Conservation (phyloP, 2,113 vertebrate species). For the Nothobranchius furzeri region DNA sequence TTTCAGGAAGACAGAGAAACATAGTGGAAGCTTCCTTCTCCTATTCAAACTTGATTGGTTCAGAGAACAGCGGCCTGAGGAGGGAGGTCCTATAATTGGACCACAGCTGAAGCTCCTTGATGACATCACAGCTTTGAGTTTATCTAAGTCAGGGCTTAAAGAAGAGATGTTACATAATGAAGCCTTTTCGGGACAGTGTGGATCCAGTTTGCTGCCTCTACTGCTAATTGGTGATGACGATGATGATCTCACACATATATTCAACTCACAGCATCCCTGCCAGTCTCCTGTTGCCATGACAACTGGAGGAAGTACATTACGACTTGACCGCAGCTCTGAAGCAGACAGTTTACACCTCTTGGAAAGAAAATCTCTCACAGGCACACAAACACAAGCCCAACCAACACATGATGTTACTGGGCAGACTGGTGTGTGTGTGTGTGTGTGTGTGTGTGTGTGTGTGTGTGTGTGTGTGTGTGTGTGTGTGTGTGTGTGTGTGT, state of each 20-base stretch:
- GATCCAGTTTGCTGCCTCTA: too few relatives aligned
- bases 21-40: not conserved
- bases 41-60: not conserved
- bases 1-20: not conserved
- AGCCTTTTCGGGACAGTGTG: too few relatives aligned
- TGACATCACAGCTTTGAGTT: conserved; percentile 39
- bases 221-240: not conserved
- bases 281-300: conserved; percentile 72
- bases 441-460: conserved; percentile 14
- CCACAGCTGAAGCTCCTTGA: not conserved
- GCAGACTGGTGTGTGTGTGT: conserved; percentile 10
- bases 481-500: not conserved
- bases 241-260: not conserved
- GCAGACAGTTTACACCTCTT: conserved; percentile 38
- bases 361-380: not conserved
- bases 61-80: not conserved
- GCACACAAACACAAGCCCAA: too few relatives aligned
- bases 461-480: not conserved
- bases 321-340: conserved; percentile 1
- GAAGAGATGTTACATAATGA: conserved; percentile 10
- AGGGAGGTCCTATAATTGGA: not conserved
- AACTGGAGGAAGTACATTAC: conserved; percentile 61
- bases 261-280: conserved; percentile 26
- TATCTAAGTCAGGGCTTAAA: conserved; percentile 37
- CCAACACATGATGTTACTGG: too few relatives aligned